phyloP scores from a whole-genome alignment of 2,888 invertebrate genomes.

The Arge pagana region DNA sequence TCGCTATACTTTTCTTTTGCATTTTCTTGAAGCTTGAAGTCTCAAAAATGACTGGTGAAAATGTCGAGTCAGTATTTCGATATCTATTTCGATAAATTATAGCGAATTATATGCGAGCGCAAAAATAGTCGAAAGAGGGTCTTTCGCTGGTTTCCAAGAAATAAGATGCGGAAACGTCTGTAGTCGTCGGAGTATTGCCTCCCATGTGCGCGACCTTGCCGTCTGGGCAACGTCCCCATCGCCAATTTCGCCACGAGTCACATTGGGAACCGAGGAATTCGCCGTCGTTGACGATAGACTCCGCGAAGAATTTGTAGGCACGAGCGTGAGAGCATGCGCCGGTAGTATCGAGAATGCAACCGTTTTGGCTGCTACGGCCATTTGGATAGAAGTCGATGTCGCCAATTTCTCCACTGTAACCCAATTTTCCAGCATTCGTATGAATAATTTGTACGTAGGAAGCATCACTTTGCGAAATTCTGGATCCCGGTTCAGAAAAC shows the following conservation, averaged over 20 bases:
- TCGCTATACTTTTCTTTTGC: no score
- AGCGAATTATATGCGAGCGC: no score
- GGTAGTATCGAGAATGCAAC: conserved; percentile 37
- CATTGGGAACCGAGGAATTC: conserved; percentile 4
- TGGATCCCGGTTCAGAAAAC: conserved; percentile 31
- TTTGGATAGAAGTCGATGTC: conserved; percentile 56
- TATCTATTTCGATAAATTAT: no score
- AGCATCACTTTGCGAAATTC: conserved; percentile 51
- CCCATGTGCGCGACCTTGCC: conserved; percentile 32
- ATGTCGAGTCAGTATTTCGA: no score
- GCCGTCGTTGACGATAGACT: conserved; percentile 39
- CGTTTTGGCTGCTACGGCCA: conserved; percentile 50
- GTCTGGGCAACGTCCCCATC: conserved; percentile 25
- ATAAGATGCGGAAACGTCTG: conserved; percentile 32
- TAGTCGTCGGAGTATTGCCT: conserved; percentile 23
- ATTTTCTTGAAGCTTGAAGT: no score
- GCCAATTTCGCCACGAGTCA: conserved; percentile 3
- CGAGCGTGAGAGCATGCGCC: conserved; percentile 49
- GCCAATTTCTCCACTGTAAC: conserved; percentile 47
- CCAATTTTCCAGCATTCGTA: conserved; percentile 51
- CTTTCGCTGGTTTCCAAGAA: conserved; percentile 36
- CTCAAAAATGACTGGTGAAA: no score
- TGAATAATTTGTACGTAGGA: conserved; percentile 54
- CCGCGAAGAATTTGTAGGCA: conserved; percentile 44
- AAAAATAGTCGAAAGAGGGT: conserved; percentile 41